Percentiles rank a stretch among this genome's conserved stretches.
These are phyloP conservation scores for Echinops telfairi DNA, from an alignment of 2,113 vertebrate species.

Conservation along the genomic window DNA sequence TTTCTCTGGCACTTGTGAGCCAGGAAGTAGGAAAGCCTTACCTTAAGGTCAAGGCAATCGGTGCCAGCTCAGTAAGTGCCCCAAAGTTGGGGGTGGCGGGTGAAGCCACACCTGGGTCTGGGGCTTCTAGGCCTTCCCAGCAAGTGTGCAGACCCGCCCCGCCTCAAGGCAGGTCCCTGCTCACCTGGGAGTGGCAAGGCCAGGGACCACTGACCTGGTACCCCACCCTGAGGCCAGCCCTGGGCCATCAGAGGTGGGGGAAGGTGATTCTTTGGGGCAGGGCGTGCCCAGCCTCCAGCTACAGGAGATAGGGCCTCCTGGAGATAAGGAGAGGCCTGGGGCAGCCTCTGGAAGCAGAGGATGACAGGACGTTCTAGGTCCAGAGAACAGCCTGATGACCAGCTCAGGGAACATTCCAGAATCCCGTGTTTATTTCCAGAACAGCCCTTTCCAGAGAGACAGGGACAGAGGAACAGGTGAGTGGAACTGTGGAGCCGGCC, in stretches of 20 bases:
- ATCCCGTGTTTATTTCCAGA: background rate
- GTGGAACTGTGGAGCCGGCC: background rate
- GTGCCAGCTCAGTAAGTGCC: background rate
- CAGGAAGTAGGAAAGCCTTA: background rate
- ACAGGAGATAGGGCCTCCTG: background rate
- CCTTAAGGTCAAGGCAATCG: rapidly evolving
- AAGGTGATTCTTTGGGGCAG: background rate
- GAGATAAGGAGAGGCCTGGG: background rate
- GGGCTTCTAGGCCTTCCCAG: too few relatives aligned
- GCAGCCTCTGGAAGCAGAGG: background rate
- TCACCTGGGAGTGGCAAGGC: background rate
- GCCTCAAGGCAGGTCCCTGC: too few relatives aligned
- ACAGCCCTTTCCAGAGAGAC: too few relatives aligned
- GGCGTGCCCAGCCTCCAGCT: too few relatives aligned
- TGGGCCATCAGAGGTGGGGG: background rate
- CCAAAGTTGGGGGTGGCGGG: background rate
- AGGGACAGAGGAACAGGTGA: constrained; percentile 18
- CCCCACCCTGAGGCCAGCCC: background rate
- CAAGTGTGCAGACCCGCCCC: background rate
- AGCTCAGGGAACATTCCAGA: background rate
- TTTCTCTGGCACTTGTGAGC: rapidly evolving
- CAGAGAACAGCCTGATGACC: background rate
- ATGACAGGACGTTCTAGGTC: background rate
- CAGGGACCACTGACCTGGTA: rapidly evolving
- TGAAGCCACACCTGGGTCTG: rapidly evolving